phyloP scores from a whole-genome alignment of 92 coral and sea anemone species.

The Hydrozoanthus gracilis region DNA sequence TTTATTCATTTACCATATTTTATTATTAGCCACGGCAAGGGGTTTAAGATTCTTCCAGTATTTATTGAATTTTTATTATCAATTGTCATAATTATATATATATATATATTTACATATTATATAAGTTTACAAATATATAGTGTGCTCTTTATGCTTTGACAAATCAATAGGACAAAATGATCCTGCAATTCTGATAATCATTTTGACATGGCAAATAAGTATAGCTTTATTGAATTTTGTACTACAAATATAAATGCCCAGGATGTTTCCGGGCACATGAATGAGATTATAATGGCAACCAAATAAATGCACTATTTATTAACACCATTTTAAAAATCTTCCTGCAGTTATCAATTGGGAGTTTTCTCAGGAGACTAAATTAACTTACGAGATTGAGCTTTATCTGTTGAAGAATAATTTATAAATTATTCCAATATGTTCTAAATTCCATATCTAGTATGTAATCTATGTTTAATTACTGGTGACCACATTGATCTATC shows the following conservation, averaged over 20 bases:
- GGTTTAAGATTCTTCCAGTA: slow-evolving; percentile 2
- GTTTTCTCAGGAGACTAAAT: neutral
- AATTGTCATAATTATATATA: no score
- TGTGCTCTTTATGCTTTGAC: neutral
- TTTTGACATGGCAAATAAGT: neutral
- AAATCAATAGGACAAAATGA: neutral
- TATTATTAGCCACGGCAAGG: slow-evolving; percentile 5
- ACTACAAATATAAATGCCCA: neutral
- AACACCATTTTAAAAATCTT: neutral
- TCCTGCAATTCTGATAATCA: neutral
- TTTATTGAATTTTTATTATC: slow-evolving; percentile 3
- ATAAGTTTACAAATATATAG: neutral
- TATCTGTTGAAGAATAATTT: neutral
- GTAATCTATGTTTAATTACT: no score
- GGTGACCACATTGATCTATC: no score
- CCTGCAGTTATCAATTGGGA: neutral
- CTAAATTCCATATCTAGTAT: no score
- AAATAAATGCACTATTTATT: neutral
- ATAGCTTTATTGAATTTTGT: neutral
- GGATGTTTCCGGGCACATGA: neutral
- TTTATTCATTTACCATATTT: neutral
- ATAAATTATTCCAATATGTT: no score
- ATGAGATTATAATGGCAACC: neutral
- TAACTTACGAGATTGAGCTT: neutral
- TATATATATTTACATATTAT: neutral